These are phyloP conservation scores for Pollimyrus isidori DNA, from an alignment of 2,113 vertebrate species.

Conservation along the genomic window DNA sequence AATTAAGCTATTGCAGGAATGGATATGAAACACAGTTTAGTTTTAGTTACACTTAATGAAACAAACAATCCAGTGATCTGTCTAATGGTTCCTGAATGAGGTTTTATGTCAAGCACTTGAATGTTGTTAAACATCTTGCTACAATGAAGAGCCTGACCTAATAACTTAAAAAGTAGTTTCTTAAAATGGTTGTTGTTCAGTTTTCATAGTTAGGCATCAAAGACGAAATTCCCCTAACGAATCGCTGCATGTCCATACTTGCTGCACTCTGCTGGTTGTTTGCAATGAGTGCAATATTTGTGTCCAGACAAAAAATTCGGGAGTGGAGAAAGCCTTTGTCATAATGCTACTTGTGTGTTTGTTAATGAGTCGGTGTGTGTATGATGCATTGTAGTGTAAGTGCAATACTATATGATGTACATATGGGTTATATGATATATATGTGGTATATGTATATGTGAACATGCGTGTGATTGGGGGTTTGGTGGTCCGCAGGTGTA, in stretches of 20 bases:
- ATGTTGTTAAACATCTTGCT: neutral
- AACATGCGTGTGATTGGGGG: neutral
- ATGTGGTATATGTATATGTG: neutral
- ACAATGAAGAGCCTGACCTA: neutral
- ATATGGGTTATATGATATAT: neutral
- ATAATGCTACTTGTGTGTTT: neutral
- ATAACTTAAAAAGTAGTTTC: neutral
- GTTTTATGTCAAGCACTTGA: no score
- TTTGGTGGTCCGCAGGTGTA: slow-evolving; percentile 62
- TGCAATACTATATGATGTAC: neutral
- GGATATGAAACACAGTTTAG: neutral
- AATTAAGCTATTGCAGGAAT: neutral
- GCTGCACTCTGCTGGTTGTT: neutral
- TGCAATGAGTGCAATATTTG: neutral
- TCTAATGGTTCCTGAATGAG: neutral
- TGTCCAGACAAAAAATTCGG: neutral
- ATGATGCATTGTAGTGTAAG: neutral
- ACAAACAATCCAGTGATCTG: neutral
- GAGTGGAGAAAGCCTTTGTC: neutral
- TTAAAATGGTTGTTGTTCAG: neutral
- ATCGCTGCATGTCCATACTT: neutral
- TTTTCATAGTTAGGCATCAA: neutral
- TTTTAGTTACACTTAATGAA: neutral
- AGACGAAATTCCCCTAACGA: neutral
- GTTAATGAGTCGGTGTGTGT: neutral